Base-by-base conservation (phyloP, 2,113 vertebrate species). In the Sturnus vulgaris region DNA sequence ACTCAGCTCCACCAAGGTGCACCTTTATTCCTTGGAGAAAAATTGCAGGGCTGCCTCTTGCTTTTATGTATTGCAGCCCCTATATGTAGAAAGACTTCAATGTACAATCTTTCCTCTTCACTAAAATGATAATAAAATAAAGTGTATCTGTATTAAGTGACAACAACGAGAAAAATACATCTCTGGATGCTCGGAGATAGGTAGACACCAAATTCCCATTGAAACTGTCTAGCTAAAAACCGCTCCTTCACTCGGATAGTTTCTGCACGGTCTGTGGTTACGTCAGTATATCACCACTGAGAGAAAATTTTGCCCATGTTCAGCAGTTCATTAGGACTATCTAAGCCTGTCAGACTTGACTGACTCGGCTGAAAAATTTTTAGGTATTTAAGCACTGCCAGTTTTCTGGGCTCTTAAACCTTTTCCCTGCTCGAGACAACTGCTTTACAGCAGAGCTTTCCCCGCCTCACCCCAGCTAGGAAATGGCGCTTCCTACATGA, bases 401-500 rank as follows among this genome's bases (percentile, higher is more conserved):
- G 8, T 82, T 92, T 89, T 89, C 33, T 42, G 73, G 2, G 5
- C 31, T 59, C 47, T 72, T 85, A 79, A 86, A 52, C 22, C 4
- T 52, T 56, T 76, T 22, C 25, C 37, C 42, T 1, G 0, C 44
- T 30, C 12, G 17, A 73, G 35, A 35, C 35, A 76, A 13, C 24
- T 21, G 31, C 39, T 10, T 28, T 31, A 20, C 56, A 77, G 39
- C 61, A 72, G 23, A 69, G 10, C 42, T 61, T 37, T 8, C 39
- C 68, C 57, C 6, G 19, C 82, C 30, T 40, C 20, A 8, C 21
- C 16, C 15, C 68, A 15, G 23, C 19, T 3, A 35, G 52, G 53
- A 70, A 88, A 75, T 1, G 12, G 21, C 0, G 0, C 21, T 63
- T 15, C n/a, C 27, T 17, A 8, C 7, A 13, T 0, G 6, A 65